These are phyloP conservation scores for Hippopotamus amphibius DNA, from an alignment of 2,113 vertebrate species.

Conservation along the genomic window DNA sequence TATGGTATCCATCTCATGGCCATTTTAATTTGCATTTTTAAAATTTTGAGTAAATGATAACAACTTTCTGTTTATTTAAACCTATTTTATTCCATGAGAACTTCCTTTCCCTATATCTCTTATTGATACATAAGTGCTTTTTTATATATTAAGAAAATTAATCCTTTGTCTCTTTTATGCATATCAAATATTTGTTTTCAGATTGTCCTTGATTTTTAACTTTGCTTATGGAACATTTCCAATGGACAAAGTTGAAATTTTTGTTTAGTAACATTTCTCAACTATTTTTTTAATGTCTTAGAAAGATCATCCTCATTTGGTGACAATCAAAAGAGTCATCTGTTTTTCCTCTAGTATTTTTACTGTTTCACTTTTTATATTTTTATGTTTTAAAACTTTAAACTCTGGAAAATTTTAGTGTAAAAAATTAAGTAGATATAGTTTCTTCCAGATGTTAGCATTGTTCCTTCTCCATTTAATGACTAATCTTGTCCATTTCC, in stretches of 20 bases:
- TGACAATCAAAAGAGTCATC: not conserved
- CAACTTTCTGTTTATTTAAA: constrained; percentile 17
- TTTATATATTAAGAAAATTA: not conserved
- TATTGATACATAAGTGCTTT: not conserved
- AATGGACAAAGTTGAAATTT: not conserved
- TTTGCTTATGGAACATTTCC: not conserved
- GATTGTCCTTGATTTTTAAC: not conserved
- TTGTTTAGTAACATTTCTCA: not conserved
- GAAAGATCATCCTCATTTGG: not conserved
- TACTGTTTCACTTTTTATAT: not conserved
- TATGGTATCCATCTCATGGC: not conserved
- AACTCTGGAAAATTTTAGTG: not conserved
- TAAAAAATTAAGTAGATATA: not conserved
- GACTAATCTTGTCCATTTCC: not conserved
- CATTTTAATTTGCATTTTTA: not conserved
- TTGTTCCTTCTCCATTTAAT: not conserved
- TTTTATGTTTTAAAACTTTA: constrained; percentile 13
- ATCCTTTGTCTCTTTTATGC: not conserved
- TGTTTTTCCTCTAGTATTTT: constrained; percentile 2
- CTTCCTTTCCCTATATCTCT: not conserved
- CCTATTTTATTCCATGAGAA: not conserved
- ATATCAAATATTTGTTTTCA: constrained; percentile 4
- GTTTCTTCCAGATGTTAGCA: not conserved
- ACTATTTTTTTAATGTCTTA: not conserved
- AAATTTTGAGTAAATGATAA: not conserved